Evolutionary conservation across 1,140 invertebrate genomes (phyloP).

Genomic region (Homalodisca vitripennis): DNA sequence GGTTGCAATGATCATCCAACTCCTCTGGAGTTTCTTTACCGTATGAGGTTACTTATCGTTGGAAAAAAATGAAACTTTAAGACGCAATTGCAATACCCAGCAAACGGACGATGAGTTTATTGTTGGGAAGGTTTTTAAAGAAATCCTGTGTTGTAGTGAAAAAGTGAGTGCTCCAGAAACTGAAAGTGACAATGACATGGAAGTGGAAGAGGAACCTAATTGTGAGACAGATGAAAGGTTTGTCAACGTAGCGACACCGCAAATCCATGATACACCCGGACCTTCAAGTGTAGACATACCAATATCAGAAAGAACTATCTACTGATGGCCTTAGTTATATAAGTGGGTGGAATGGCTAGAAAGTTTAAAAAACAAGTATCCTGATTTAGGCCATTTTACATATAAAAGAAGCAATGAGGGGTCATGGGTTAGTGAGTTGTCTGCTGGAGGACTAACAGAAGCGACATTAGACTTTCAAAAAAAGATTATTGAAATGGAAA

Average conservation of each 20-base stretch:
- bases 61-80: slow-evolving; percentile 33
- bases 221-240: background rate
- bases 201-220: background rate
- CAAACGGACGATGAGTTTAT: slow-evolving; percentile 19
- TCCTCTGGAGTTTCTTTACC: slow-evolving; percentile 28
- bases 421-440: background rate
- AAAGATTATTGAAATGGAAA: background rate
- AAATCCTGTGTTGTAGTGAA: background rate
- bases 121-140: slow-evolving; percentile 1
- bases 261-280: too few species aligned
- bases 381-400: background rate
- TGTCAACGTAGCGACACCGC: background rate
- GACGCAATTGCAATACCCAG: slow-evolving; percentile 8
- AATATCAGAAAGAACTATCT: background rate
- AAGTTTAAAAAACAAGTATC: slow-evolving; percentile 12
- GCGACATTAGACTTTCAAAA: background rate
- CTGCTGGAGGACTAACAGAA: slow-evolving; percentile 5
- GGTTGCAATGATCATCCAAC: slow-evolving; percentile 34
- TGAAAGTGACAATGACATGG: background rate
- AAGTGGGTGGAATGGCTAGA: background rate
- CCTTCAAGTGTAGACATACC: too few species aligned
- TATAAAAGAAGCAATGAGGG: background rate
- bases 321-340: background rate
- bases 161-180: background rate
- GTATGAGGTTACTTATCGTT: slow-evolving; percentile 29